Base-by-base conservation (phyloP, 2,797 vertebrate genomes). In the Aldrovandia affinis region DNA sequence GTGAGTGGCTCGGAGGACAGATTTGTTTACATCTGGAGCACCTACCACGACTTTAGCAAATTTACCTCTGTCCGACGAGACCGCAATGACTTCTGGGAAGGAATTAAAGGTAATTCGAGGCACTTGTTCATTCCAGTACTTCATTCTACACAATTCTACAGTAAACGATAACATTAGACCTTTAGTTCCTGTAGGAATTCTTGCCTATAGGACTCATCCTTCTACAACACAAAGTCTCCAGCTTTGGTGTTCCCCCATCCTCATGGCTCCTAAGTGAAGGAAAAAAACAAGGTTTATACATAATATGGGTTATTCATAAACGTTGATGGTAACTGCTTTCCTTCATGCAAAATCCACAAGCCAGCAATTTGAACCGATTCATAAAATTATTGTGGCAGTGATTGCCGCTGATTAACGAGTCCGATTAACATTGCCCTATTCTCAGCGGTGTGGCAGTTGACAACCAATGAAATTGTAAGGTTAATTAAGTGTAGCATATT, bases 61-160 rank as follows among this genome's bases (percentile, higher is more conserved):
- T 99, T 99, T 93, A 98, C 98, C 28, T 99, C 98, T 25, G 98
- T 99, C 83, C 95, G 98, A 83, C 96, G 98, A 90, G 98, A 99
- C 91, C 96, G 98, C 89, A 99, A 99, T 92, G 98, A 99, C 92
- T 99, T 99, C 95, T 99, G 98, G 98, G 98, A 99, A 94, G 98
- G 98, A 73, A 98, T 99, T 92, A 99, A 99, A 98, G 98, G 98
- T 99, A 65, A 79, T 28, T 59, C 42, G 52, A 80, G 6, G 15
- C 55, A 47, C 2, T n/a, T 28, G 4, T 77, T 42, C 5, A 20
- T 75, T 44, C 44, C 70, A 39, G 6, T 50, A 8, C 33, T 20
- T n/a, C n/a, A n/a, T n/a, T n/a, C n/a, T n/a, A n/a, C 8, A 22
- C 3, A 77, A 36, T 28, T 77, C 39, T 28, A 30, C 52, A 54